Evolutionary conservation across 2,113 vertebrate species (phyloP).

Genomic region (Perognathus longimembris): DNA sequence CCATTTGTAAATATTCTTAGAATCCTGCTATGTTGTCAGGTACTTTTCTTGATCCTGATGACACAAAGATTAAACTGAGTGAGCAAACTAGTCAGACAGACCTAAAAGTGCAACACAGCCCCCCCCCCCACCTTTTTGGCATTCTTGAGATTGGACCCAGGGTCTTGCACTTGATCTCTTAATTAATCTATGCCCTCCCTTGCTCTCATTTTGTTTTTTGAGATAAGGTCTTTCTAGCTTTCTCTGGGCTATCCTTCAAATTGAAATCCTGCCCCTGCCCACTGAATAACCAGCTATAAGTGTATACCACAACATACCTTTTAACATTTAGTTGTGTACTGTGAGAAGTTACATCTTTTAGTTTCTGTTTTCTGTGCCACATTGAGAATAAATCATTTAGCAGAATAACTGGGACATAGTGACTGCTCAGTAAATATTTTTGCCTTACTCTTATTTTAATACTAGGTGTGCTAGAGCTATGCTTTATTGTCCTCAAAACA

Average conservation of each 20-base stretch:
- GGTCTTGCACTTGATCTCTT: too few species aligned
- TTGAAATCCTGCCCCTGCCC: too few species aligned
- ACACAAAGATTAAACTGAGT: not conserved
- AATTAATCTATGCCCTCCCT: too few species aligned
- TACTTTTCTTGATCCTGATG: not conserved
- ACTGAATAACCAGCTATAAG: too few species aligned
- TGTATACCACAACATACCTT: not conserved
- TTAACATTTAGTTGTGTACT: not conserved
- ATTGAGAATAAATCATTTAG: not conserved
- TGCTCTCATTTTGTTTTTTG: too few species aligned
- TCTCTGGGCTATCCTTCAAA: too few species aligned
- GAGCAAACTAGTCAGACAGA: not conserved
- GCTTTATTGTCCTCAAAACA: not conserved
- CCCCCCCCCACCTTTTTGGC: not conserved
- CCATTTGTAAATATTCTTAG: slow-evolving; percentile 22
- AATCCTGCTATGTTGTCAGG: not conserved
- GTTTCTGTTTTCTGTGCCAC: slow-evolving; percentile 22
- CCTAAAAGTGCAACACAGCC: not conserved
- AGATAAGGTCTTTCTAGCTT: too few species aligned
- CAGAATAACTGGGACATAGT: not conserved
- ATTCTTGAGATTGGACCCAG: too few species aligned
- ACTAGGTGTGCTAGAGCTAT: not conserved
- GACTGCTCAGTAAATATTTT: not conserved
- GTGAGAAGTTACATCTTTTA: not conserved
- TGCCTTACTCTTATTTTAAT: not conserved